Conservation (phyloP, 2,113 vertebrate species). For the Pangasianodon hypophthalmus region DNA sequence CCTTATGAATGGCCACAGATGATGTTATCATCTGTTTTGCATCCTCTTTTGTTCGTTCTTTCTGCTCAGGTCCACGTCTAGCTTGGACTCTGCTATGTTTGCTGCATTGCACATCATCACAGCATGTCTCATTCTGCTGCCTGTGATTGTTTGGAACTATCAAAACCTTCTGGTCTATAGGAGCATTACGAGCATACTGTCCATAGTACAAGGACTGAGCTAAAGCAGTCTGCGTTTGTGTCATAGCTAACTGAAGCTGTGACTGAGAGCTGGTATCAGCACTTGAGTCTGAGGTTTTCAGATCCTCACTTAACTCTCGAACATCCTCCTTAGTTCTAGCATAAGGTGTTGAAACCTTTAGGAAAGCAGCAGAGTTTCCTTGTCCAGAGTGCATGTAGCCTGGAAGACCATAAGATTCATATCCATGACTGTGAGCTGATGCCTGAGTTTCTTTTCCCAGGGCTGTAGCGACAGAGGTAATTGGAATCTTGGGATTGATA, state of each 20-base stretch:
- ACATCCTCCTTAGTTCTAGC: conserved; percentile 83
- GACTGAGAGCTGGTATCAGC: conserved; percentile 76
- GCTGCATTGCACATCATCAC: conserved; percentile 83
- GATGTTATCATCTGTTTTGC: conserved; percentile 80
- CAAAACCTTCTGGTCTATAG: conserved; percentile 95
- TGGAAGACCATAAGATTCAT: conserved; percentile 93
- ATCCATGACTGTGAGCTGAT: conserved; percentile 90
- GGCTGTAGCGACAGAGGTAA: conserved; percentile 70
- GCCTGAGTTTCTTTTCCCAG: conserved; percentile 87
- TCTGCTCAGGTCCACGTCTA: conserved; percentile 77
- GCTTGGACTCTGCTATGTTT: conserved; percentile 85
- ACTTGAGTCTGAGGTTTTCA: conserved; percentile 78
- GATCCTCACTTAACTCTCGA: conserved; percentile 83
- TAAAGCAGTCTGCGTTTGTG: conserved; percentile 92
- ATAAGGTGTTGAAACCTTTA: conserved; percentile 76
- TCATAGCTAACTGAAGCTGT: conserved; percentile 94
- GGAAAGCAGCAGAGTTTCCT: conserved; percentile 75
- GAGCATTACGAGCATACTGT: conserved; percentile 94
- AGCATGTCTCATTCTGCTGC: conserved; percentile 86
- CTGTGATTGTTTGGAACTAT: conserved; percentile 86
- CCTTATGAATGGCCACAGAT: conserved; percentile 86
- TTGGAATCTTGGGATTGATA: conserved; percentile 77
- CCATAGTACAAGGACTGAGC: conserved; percentile 98
- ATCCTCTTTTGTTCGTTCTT: conserved; percentile 83
- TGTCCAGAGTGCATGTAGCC: conserved; percentile 88